Evolutionary conservation across 2,797 vertebrate genomes (phyloP).

Genomic region (Hippoglossus hippoglossus): DNA sequence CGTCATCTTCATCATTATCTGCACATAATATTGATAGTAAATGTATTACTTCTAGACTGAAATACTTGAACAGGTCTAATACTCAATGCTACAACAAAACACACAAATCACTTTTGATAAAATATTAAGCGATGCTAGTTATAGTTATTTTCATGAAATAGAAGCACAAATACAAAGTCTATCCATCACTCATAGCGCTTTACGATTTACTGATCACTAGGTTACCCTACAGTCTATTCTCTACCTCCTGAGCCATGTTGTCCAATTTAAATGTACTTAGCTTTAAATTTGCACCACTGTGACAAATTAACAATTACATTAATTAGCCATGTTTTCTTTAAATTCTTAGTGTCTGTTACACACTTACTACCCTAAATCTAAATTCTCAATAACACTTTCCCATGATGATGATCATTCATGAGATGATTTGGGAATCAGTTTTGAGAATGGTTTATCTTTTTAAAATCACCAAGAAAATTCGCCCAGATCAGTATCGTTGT

Average conservation of each 20-base stretch:
- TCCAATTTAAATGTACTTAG: no score
- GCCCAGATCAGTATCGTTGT: no score
- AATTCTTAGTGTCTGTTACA: neutral
- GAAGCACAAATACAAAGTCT: no score
- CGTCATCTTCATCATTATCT: conserved; percentile 44
- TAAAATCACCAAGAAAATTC: no score
- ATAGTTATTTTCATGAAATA: no score
- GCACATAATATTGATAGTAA: conserved; percentile 30
- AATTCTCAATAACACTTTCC: neutral
- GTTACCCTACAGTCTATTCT: no score
- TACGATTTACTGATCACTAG: no score
- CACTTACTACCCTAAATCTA: neutral
- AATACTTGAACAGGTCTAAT: neutral
- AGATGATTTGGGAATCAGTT: neutral
- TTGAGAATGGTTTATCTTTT: neutral
- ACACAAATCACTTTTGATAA: no score
- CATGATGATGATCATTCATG: neutral
- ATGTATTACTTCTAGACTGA: neutral
- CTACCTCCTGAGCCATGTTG: no score
- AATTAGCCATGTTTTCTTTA: neutral
- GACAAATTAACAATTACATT: neutral
- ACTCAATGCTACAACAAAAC: neutral
- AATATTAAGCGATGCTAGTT: no score
- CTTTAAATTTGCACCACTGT: no score
- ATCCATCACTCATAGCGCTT: no score